These are phyloP conservation scores for Brachionus asplanchnoidis DNA, from an alignment of 1,140 invertebrate genomes.

Conservation along the genomic window DNA sequence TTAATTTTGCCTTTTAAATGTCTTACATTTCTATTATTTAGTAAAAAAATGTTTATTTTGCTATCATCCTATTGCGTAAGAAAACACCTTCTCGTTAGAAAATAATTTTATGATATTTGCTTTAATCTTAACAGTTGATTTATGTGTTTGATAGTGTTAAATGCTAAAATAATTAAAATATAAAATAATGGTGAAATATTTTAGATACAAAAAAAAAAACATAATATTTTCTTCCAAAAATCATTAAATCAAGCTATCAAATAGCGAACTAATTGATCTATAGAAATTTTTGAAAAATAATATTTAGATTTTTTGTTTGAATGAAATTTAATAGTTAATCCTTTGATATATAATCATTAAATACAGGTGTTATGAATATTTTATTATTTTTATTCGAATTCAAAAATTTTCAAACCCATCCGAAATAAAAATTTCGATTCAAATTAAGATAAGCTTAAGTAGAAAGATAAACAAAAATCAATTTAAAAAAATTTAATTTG, in stretches of 20 bases:
- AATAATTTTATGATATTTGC: neutral
- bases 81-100: neutral
- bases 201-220: neutral
- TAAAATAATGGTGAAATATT: neutral
- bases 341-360: neutral
- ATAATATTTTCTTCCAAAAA: neutral
- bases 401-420: no score
- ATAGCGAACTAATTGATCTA: neutral
- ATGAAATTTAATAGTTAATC: neutral
- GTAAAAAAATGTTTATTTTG: neutral
- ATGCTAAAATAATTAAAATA: neutral
- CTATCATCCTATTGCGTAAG: neutral
- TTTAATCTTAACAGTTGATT: neutral
- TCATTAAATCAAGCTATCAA: neutral
- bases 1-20: neutral
- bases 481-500: no score
- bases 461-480: no score
- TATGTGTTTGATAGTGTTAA: neutral
- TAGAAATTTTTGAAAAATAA: neutral
- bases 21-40: neutral
- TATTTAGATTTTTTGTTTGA: neutral
- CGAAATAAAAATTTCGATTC: neutral
- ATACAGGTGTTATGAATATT: neutral
- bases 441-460: no score
- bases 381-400: neutral